Conservation (phyloP, 64 coral and sea anemone species). For the Trachythela sp. region DNA sequence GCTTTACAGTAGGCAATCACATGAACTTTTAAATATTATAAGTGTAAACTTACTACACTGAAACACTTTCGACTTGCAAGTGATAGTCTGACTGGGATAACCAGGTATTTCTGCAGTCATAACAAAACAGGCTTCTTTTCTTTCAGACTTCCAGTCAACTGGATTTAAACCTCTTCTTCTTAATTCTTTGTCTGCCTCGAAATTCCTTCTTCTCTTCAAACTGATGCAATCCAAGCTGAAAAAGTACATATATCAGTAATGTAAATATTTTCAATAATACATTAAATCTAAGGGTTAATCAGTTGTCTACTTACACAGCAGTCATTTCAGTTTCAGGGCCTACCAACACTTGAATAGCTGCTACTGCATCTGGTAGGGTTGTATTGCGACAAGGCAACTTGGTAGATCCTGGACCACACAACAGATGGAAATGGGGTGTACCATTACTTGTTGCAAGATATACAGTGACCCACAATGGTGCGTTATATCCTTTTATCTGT, state of each 20-base stretch:
- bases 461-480: conserved; percentile 89
- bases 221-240: conserved; percentile 82
- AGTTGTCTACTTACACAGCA: conserved; percentile 73
- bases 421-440: conserved; percentile 80
- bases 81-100: conserved; percentile 49
- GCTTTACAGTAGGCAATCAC: no score
- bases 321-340: conserved; percentile 85
- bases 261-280: not conserved
- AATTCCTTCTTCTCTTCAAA: conserved; percentile 90
- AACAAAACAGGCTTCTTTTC: conserved; percentile 86
- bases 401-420: conserved; percentile 97
- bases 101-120: conserved; percentile 92
- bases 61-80: conserved; percentile 90
- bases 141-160: conserved; percentile 85
- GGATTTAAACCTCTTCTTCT: conserved; percentile 93
- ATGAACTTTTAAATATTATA: no score
- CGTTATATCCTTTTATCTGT: conserved; percentile 72
- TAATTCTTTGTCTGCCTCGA: conserved; percentile 91
- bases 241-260: not conserved
- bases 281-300: no score
- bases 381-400: conserved; percentile 95
- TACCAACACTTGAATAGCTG: conserved; percentile 92
- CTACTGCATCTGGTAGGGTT: conserved; percentile 61
- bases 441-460: conserved; percentile 82
- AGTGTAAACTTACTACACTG: conserved; percentile 98